Base-by-base conservation (phyloP, 2,888 invertebrate genomes). In the Thyatira batis region DNA sequence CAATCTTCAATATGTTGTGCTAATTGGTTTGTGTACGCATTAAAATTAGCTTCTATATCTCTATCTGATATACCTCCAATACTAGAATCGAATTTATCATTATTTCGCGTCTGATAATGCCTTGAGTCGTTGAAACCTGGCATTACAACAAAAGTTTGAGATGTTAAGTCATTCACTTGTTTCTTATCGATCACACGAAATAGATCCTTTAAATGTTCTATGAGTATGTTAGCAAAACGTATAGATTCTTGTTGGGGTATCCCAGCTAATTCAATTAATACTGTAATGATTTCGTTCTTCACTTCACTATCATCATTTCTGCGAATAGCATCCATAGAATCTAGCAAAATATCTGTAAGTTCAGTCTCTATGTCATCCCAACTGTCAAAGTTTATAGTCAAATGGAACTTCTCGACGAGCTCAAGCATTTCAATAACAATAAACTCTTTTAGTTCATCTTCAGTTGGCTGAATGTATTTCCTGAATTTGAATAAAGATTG, bases 1-100 rank as follows among this genome's bases (percentile, higher is more conserved):
- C 89, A 89, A 54, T 78, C 74, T 3, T 82, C 76, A 45, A 89
- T 85, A 53, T 80, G 64, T 33, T 76, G 54, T 20, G 65, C 67
- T 10, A 89, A 55, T 55, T 78, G 61, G 13, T 64, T 66, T 4
- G 65, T 71, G 49, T 79, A 82, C 11, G 17, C 5, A 45, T 76
- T 68, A 30, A 69, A 45, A 61, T 75, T 73, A 0, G 50, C 51
- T 23, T 73, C 63, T 5, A 69, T 58, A 50, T 79, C 76, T 21
- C 28, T 53, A 13, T 74, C 63, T 13, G 58, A 54, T 28, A 67
- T 62, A 8, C 21, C 53, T 27, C 49, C 51, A 2, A 63, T 67
- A 39, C 63, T 62, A 4, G 54, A 51, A 28, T 68, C 57, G 3
- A n/a, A 4, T 13, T 54, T 55, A 45, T 25, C 55, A 21, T 58